phyloP scores from a whole-genome alignment of 2,888 invertebrate genomes.

The Trissoscelio sp. region DNA sequence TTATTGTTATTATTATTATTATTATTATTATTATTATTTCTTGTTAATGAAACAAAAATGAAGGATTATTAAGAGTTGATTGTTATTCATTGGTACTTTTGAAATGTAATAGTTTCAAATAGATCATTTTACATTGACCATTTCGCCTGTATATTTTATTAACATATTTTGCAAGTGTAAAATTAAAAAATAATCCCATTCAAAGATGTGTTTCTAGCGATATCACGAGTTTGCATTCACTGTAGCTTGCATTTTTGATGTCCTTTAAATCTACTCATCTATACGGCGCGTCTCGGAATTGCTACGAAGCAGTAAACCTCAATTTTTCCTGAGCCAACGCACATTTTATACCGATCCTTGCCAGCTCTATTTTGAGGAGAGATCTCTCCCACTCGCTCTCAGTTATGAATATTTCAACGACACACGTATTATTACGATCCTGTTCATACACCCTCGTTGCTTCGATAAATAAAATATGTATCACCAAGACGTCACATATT shows the following conservation, averaged over 20 bases:
- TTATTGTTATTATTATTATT: too few relatives aligned
- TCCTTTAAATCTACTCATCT: conserved; percentile 9
- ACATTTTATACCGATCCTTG: neutral
- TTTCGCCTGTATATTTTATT: too few relatives aligned
- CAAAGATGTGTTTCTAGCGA: neutral
- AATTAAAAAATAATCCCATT: neutral
- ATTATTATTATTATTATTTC: too few relatives aligned
- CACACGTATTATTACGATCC: neutral
- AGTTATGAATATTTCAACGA: conserved; percentile 12
- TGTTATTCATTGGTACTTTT: too few relatives aligned
- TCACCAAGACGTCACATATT: neutral
- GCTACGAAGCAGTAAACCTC: conserved; percentile 8
- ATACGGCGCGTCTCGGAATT: conserved; percentile 1
- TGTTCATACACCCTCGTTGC: neutral
- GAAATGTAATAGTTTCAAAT: too few relatives aligned
- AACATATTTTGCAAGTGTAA: too few relatives aligned
- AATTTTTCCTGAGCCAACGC: conserved; percentile 13
- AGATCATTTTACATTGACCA: too few relatives aligned
- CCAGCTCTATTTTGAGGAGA: neutral
- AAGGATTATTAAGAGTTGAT: too few relatives aligned
- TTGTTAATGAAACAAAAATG: too few relatives aligned
- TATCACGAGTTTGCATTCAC: neutral
- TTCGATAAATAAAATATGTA: conserved; percentile 4
- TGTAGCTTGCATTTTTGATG: neutral
- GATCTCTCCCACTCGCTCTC: neutral